Percentiles rank a stretch among this genome's conserved stretches.
Conservation (phyloP, 2,797 vertebrate genomes). For the Sandelia bainsii region DNA sequence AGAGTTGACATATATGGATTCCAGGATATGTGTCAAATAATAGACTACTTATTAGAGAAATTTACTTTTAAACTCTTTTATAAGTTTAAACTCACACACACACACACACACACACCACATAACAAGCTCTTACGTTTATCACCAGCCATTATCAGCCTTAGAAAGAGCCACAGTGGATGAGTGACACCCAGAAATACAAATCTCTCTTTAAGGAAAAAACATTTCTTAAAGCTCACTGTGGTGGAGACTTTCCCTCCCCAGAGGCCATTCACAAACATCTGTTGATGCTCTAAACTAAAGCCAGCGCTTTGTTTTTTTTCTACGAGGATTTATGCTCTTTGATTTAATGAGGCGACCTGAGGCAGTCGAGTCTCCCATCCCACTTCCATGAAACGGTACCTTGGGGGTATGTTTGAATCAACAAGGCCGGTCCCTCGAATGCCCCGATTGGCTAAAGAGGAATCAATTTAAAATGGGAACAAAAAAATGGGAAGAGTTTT, state of each 20-base stretch:
- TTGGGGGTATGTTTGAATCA: constrained; percentile 2
- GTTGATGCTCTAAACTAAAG: constrained; percentile 51
- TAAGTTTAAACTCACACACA: background rate
- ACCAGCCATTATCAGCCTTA: constrained; percentile 41
- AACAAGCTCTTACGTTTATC: constrained; percentile 23
- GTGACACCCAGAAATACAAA: constrained; percentile 32
- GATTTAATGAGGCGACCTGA: constrained; percentile 59
- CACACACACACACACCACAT: background rate
- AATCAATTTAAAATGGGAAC: background rate
- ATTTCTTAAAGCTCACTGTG: constrained; percentile 30
- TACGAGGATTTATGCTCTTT: constrained; percentile 55
- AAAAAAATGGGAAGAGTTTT: constrained; percentile 9
- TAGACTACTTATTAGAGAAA: background rate
- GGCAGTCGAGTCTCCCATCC: constrained; percentile 16
- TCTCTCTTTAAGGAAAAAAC: background rate
- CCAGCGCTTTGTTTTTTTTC: constrained; percentile 21
- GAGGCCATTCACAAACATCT: constrained; percentile 63
- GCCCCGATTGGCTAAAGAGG: background rate
- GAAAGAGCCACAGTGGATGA: constrained; percentile 25
- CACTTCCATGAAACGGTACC: background rate
- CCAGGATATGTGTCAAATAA: background rate
- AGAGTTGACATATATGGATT: background rate
- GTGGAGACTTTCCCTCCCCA: constrained; percentile 9
- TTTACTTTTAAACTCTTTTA: background rate
- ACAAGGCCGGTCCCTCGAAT: background rate